Evolutionary conservation across 2,888 invertebrate genomes (phyloP), one percentile per base, ranked within the genome.

Genomic region (Mythimna ferrago): DNA sequence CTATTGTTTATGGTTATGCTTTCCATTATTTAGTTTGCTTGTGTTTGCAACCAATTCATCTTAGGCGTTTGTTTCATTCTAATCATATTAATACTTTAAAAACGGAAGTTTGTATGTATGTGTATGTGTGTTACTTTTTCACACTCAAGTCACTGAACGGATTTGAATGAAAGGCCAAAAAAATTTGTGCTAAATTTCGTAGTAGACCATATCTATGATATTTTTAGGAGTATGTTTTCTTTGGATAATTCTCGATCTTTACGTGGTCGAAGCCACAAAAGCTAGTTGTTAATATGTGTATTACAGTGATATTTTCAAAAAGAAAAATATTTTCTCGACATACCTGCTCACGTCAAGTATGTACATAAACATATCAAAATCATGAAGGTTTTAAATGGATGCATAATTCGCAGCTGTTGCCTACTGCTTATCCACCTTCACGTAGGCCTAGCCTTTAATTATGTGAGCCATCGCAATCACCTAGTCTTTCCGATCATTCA

Each of bases 401-500:
- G 35, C 21, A 41, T 54, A 19, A 56, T 56, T 62, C 2, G 26
- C 54, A 74, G 26, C 66, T 74, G 48, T 21, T 54, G 1, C 2
- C 6, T 60, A 16, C 57, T n/a, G 26, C 44, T 51, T 35, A 32
- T 21, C 32, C n/a, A 26, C 16, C 9, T 44, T n/a, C 11, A 54
- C 10, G 21, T 7, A 38, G 38, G 38, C n/a, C n/a, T 44, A 54
- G 14, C 57, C 61, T 65, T 26, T n/a, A 66, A 77, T 63, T 62
- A 66, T 35, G 9, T 19, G 19, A 67, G 38, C 19, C 38, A 64
- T 56, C 35, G 62, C 32, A 71, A 71, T 71, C 65, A 71, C 32
- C 32, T 53, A 41, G 62, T 67, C 21, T 68, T 71, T 66, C 58
- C 32, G 63, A 71, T 75, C 51, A 70, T 68, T 35, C 66, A 64